Conservation (phyloP, 2,888 invertebrate species). For the Cosmorhoe ocellata region DNA sequence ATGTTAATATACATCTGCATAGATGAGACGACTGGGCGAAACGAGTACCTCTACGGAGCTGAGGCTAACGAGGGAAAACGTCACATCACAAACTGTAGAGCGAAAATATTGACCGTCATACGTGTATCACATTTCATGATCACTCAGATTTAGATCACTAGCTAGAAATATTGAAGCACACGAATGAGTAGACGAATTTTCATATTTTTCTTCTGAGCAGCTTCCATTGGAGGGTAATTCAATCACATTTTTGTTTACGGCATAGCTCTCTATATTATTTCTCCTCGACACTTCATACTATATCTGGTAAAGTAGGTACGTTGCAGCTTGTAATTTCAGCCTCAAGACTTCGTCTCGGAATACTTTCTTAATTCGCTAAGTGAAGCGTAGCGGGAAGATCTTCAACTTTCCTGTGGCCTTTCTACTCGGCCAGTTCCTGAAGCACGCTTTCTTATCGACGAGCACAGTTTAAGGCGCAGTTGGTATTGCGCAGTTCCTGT, state of each 20-base stretch:
- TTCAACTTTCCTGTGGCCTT: constrained; percentile 19
- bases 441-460: constrained; percentile 10
- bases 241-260: too few species aligned
- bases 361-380: constrained; percentile 17
- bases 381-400: constrained; percentile 14
- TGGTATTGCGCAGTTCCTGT: constrained; percentile 12
- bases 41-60: neutral
- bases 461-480: neutral
- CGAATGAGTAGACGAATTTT: too few species aligned
- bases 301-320: neutral
- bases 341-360: constrained; percentile 4
- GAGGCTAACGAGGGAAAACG: constrained; percentile 3
- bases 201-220: too few species aligned
- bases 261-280: neutral
- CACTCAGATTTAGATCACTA: too few species aligned
- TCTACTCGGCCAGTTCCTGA: constrained; percentile 12
- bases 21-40: neutral
- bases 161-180: too few species aligned
- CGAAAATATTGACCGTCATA: neutral
- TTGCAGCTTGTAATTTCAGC: constrained; percentile 8
- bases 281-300: neutral
- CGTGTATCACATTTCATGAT: too few species aligned
- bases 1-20: neutral
- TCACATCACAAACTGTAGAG: neutral
- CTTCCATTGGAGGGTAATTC: too few species aligned